Conservation (phyloP, 1,140 invertebrate genomes). For the Homarus americanus region DNA sequence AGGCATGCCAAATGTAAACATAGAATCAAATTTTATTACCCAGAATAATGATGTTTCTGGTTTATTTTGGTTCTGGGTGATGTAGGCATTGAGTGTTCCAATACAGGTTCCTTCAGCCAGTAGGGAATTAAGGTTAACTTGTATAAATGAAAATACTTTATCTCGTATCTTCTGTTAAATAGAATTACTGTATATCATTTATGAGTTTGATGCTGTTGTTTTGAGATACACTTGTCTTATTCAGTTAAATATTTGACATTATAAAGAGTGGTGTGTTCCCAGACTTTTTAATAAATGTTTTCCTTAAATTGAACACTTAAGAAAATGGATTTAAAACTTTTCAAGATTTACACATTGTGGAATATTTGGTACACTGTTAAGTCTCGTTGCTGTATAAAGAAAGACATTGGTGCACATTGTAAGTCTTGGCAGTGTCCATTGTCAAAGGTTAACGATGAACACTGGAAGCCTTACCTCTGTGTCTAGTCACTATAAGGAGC, state of each 20-base stretch:
- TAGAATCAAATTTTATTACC: not conserved
- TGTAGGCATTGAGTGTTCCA: not conserved
- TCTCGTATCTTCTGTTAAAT: not conserved
- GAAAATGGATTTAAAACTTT: not conserved
- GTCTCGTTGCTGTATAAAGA: not conserved
- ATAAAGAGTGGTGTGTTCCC: not conserved
- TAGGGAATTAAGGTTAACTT: not conserved
- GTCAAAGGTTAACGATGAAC: not conserved
- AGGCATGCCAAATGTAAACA: not conserved
- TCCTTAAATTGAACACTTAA: not conserved
- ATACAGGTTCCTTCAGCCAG: not conserved
- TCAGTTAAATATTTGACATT: not conserved
- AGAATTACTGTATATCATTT: not conserved
- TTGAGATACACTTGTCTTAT: not conserved
- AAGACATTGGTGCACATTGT: not conserved
- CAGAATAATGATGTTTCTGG: not conserved
- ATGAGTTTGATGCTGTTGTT: not conserved
- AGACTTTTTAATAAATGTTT: not conserved
- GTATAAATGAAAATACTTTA: not conserved
- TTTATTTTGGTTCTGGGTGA: not conserved
- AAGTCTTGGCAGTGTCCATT: not conserved
- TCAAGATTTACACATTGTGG: not conserved
- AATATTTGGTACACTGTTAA: not conserved
- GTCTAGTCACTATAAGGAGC: slow-evolving; percentile 26
- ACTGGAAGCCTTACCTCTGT: slow-evolving; percentile 5